Conservation (phyloP, 1,140 invertebrate genomes). For the Rhopalosiphum padi region DNA sequence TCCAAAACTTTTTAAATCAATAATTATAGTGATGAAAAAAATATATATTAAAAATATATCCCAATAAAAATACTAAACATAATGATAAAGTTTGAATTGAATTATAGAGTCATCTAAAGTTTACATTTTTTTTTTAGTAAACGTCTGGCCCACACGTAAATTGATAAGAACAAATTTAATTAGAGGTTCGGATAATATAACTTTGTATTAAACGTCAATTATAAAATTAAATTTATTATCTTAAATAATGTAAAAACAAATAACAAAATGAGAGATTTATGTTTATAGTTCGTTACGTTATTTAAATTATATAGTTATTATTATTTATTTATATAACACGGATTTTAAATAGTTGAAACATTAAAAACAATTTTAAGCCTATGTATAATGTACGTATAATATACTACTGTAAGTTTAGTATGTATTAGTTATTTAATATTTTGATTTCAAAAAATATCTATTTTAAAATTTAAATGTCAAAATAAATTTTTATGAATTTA, state of each 20-base stretch:
- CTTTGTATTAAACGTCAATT: neutral
- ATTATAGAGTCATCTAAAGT: neutral
- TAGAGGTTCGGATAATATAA: neutral
- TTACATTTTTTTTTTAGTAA: neutral
- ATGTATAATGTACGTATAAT: neutral
- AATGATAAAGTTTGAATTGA: neutral
- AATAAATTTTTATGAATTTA: neutral
- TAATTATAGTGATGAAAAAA: neutral
- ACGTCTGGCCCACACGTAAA: neutral
- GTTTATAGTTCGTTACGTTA: neutral
- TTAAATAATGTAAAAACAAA: neutral
- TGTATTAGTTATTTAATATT: neutral
- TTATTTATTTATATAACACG: neutral
- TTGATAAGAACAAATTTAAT: neutral
- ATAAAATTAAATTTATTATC: neutral
- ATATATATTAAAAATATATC: neutral
- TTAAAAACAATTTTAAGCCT: neutral
- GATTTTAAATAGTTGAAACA: neutral
- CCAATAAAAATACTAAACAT: neutral
- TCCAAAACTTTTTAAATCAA: neutral
- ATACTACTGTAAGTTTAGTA: neutral
- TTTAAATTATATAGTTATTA: neutral
- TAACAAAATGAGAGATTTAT: neutral
- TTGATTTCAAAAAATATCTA: neutral
- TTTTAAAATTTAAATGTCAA: neutral